Base-by-base conservation (phyloP, 2,888 invertebrate species). In the Nemurella pictetii region DNA sequence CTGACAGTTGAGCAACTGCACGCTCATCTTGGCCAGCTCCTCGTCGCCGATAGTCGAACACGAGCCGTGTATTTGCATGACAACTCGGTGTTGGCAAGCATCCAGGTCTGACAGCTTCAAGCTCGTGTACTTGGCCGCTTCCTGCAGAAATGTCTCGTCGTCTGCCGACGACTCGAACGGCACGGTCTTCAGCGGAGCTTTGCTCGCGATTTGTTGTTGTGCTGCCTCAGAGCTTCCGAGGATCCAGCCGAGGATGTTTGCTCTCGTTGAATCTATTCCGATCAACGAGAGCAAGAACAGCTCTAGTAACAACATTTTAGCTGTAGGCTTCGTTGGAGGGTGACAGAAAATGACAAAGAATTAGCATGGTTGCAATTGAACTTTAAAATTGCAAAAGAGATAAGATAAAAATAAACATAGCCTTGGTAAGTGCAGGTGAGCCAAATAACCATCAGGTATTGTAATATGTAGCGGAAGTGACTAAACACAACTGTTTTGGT, bases 1-100 rank as follows among this genome's bases (percentile, higher is more conserved):
- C 88, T 95, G 94, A 88, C 95, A 95, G 89, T 95, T 95, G 80
- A 95, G 90, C 36, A 95, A 90, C 89, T 93, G 93, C 25, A 95
- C 94, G 77, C 94, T 92, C 85, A 95, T 89, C 89, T 94, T 94
- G 0, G 93, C 93, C 30, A 95, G 88, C 85, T 94, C 92, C 88
- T 94, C 94, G 88, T 94, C 94, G 30, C 92, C 91, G 89, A 95
- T 90, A 75, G 90, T 91, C 84, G 92, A 90, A 88, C 94, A 94
- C 82, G 92, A 92, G 36, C 91, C 91, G 89, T 92, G 91, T 83
- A 94, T 90, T 88, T 92, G 92, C 88, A 94, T 90, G 0, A 94
- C 91, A 27, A 94, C 92, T 93, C 94, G 87, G 87, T 94, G 94
- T 88, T 94, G 93, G 89, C 94, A 94, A 12, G 91, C 91, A 89